These are phyloP conservation scores for Watsonalla cultraria DNA, from an alignment of 2,888 invertebrate species.

Conservation along the genomic window DNA sequence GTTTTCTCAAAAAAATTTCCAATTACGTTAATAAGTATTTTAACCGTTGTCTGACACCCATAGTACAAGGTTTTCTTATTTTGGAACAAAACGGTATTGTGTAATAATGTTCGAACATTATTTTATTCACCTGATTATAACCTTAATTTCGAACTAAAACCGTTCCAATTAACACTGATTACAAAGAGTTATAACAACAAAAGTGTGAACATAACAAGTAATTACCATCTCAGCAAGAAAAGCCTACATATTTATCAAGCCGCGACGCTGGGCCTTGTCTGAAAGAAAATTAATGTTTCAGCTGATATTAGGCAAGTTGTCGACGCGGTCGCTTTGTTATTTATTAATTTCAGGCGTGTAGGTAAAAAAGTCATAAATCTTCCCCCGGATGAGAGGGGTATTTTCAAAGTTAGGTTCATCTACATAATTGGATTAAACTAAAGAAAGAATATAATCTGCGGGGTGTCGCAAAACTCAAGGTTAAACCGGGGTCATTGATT, in stretches of 20 bases:
- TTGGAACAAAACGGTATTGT: too few relatives aligned
- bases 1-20: too few relatives aligned
- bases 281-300: conserved; percentile 33
- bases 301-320: conserved; percentile 32
- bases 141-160: too few relatives aligned
- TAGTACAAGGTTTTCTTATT: too few relatives aligned
- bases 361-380: neutral
- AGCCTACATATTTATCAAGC: neutral
- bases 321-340: conserved; percentile 13
- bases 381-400: neutral
- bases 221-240: neutral
- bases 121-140: too few relatives aligned
- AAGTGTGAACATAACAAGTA: neutral
- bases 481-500: too few relatives aligned
- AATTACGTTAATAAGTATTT: too few relatives aligned
- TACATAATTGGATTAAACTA: neutral
- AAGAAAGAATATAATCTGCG: too few relatives aligned
- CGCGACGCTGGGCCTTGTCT: neutral
- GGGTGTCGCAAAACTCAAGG: too few relatives aligned
- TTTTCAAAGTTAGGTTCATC: neutral
- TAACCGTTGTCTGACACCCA: too few relatives aligned
- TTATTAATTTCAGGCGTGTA: neutral
- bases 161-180: too few relatives aligned
- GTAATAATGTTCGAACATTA: too few relatives aligned
- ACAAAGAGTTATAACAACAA: neutral